These are phyloP conservation scores for Drosophila seclusa DNA, from an alignment of 2,888 invertebrate species.

Conservation along the genomic window DNA sequence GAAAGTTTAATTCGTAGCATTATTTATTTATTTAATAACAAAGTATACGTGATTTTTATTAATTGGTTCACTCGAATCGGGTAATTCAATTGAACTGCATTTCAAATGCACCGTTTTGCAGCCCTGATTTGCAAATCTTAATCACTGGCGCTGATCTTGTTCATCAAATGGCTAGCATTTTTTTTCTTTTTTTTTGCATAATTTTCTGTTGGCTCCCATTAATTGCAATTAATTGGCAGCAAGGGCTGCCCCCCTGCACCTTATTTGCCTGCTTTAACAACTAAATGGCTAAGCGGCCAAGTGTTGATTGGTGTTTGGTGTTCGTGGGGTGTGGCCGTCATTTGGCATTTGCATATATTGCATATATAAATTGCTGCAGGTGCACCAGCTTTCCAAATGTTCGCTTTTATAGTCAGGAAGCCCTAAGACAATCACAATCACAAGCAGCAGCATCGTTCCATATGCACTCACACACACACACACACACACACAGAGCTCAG, in stretches of 20 bases:
- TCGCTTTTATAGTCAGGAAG: slow-evolving; percentile 26
- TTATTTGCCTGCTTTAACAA: neutral
- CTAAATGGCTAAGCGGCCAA: slow-evolving; percentile 38
- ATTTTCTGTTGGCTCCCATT: slow-evolving; percentile 56
- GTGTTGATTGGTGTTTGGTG: slow-evolving; percentile 69
- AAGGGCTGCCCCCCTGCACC: slow-evolving; percentile 52
- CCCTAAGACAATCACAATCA: slow-evolving; percentile 32
- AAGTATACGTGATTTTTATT: neutral
- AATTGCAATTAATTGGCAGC: slow-evolving; percentile 74
- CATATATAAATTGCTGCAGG: slow-evolving; percentile 60
- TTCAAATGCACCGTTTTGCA: slow-evolving; percentile 12
- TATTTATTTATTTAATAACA: neutral
- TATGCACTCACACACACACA: neutral
- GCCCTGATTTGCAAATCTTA: slow-evolving; percentile 44
- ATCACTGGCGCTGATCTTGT: slow-evolving; percentile 70
- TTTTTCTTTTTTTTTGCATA: slow-evolving; percentile 56
- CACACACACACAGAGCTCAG: neutral
- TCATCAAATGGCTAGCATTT: slow-evolving; percentile 53
- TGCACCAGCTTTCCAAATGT: slow-evolving; percentile 44
- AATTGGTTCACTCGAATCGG: neutral
- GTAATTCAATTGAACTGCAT: slow-evolving; percentile 13
- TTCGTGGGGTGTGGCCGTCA: slow-evolving; percentile 66
- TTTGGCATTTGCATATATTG: slow-evolving; percentile 63
- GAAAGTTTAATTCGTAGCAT: neutral
- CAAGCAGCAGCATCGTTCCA: slow-evolving; percentile 3